These are phyloP conservation scores for Psix sp. DNA, from an alignment of 1,140 invertebrate species.

Conservation along the genomic window DNA sequence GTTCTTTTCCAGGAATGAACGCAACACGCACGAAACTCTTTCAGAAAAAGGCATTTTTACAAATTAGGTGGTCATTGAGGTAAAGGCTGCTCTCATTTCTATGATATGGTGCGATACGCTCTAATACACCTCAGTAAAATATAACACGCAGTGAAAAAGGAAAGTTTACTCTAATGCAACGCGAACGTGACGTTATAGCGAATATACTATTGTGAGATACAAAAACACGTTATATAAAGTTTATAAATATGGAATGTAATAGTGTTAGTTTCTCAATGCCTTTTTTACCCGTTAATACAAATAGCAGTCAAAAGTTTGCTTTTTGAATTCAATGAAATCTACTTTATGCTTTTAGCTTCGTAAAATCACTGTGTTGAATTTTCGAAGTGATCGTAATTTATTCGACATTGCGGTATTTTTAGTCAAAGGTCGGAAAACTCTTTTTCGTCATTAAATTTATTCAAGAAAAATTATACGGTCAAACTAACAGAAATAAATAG, in stretches of 20 bases:
- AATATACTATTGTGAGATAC: slow-evolving; percentile 15
- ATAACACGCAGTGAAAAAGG: slow-evolving; percentile 11
- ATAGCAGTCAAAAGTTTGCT: too few relatives aligned
- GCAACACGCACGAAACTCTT: background rate
- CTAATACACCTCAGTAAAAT: slow-evolving; percentile 8
- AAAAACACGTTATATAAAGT: slow-evolving; percentile 24
- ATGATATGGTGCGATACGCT: slow-evolving; percentile 1
- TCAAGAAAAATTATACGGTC: too few relatives aligned
- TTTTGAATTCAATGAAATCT: too few relatives aligned
- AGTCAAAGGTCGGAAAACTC: too few relatives aligned
- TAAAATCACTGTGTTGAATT: too few relatives aligned
- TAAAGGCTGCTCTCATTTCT: slow-evolving; percentile 20
- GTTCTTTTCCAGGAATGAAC: background rate
- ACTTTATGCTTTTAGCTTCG: too few relatives aligned
- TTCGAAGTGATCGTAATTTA: too few relatives aligned
- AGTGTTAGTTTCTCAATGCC: slow-evolving; percentile 11
- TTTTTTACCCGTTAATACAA: too few relatives aligned
- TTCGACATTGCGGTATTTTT: too few relatives aligned
- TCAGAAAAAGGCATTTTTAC: slow-evolving; percentile 5
- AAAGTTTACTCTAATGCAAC: slow-evolving; percentile 23
- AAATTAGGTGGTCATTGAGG: slow-evolving; percentile 23
- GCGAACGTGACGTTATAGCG: background rate
- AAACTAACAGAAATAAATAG: too few relatives aligned
- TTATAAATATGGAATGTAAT: slow-evolving; percentile 33
- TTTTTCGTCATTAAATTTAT: too few relatives aligned